Percentiles rank a stretch among this genome's conserved stretches.
Evolutionary conservation across 2,113 vertebrate genomes (phyloP).

Genomic region (Bombycilla garrulus): DNA sequence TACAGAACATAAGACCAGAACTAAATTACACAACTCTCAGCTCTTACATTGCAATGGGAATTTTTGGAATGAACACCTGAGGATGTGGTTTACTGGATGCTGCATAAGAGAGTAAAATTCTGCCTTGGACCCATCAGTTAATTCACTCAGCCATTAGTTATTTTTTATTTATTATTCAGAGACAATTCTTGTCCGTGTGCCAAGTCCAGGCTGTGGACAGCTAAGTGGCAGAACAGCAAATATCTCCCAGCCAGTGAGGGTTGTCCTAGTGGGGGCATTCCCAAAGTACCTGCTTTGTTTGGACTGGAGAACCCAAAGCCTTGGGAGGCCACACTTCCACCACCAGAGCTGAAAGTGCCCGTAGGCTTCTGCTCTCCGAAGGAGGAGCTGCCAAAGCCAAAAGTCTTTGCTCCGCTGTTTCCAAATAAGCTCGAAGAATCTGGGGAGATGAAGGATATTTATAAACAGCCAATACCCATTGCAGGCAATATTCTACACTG

Average conservation of each 20-base stretch:
- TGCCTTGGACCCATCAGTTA: not conserved
- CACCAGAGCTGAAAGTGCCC: conserved; percentile 88
- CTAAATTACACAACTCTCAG: not conserved
- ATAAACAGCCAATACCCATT: not conserved
- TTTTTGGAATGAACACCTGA: not conserved
- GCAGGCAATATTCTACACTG: not conserved
- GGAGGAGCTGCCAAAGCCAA: conserved; percentile 79
- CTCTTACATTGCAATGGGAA: not conserved
- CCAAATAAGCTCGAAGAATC: conserved; percentile 87
- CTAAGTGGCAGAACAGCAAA: not conserved
- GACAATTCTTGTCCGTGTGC: not conserved
- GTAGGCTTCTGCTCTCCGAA: conserved; percentile 91
- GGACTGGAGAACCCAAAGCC: conserved; percentile 91
- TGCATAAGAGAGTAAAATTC: not conserved
- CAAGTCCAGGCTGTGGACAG: not conserved
- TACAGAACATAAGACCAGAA: not conserved
- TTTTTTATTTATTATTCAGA: not conserved
- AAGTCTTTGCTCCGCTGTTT: conserved; percentile 87
- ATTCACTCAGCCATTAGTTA: not conserved
- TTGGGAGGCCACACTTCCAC: conserved; percentile 88
- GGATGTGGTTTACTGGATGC: not conserved
- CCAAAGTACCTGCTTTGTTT: conserved; percentile 84
- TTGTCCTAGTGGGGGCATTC: not conserved
- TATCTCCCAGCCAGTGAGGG: not conserved
- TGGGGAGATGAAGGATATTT: conserved; percentile 34